Base-by-base conservation (phyloP, 2,113 vertebrate species). In the Syngnathus floridae region DNA sequence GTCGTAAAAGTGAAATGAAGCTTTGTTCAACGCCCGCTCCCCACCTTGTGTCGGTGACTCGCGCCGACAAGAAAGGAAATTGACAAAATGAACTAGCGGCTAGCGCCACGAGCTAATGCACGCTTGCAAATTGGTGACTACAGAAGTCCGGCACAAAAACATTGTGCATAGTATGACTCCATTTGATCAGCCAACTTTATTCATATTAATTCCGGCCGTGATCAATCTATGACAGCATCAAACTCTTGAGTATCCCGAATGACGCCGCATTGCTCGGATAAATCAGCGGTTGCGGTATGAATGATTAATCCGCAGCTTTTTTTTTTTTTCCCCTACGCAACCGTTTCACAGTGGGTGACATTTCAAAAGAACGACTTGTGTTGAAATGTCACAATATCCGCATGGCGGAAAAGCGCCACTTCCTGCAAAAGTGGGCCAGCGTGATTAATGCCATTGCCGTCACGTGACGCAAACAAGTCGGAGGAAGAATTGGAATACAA, bases 381-480 rank as follows among this genome's bases (percentile, higher is more conserved):
- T 21, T 21, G 11, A 43, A 61, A 61, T 43, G 40, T 61, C 59
- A 60, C n/a, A 61, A 61, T 74, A 66, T 75, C 54, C 73, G 71
- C 22, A 14, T 72, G 77, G 64, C 46, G 45, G 62, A 61, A 10
- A 61, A 61, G n/a, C 21, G 37, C 58, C n/a, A 22, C 59, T 61
- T 43, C n/a, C 21, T 22, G 56, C 41, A 73, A 78, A 87, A 86
- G 62, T 82, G 73, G 84, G 84, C 12, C 81, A 77, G 57, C 85
- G 75, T 88, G 82, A 91, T 86, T 83, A 86, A 87, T 85, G 82
- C 22, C 54, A 35, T 7, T 6, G 5, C 5, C 11, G 26, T 14
- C 54, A 35, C 54, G 54, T 56, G 26, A 56, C 5, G 12, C 54
- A 31, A 35, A 36, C 54, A 35, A 56, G 54, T 31, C 6, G 5